Conservation (phyloP, 2,797 vertebrate species). For the Antennarius maculatus region DNA sequence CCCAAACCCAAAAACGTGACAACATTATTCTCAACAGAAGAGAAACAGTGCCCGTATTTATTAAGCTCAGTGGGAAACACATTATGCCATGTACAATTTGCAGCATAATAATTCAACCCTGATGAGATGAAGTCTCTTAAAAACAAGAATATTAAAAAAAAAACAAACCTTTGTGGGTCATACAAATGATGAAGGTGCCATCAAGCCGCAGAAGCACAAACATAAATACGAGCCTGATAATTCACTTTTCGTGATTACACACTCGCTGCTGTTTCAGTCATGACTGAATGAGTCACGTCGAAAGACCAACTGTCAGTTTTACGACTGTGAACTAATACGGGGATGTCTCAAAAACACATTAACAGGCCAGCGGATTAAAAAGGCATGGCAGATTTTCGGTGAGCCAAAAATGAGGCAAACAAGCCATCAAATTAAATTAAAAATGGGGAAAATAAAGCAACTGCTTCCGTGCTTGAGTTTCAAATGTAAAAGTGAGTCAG, state of each 20-base stretch:
- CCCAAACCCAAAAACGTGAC: constrained; percentile 17
- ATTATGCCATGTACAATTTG: constrained; percentile 36
- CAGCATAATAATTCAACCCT: constrained; percentile 28
- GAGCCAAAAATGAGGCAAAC: neutral
- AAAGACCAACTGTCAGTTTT: constrained; percentile 13
- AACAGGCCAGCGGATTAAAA: constrained; percentile 5
- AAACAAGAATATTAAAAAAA: constrained; percentile 13
- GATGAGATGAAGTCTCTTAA: constrained; percentile 30
- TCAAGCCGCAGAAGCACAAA: neutral
- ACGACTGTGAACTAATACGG: constrained; percentile 14
- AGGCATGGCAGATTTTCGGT: neutral
- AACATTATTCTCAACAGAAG: constrained; percentile 17
- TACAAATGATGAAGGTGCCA: neutral
- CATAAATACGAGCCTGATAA: neutral
- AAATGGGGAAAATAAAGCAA: constrained; percentile 2
- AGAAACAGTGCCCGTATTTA: constrained; percentile 27
- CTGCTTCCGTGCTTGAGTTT: neutral
- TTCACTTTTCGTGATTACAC: constrained; percentile 9
- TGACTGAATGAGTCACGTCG: constrained; percentile 30
- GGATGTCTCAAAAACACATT: constrained; percentile 11
- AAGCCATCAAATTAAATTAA: neutral
- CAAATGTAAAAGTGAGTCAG: neutral
- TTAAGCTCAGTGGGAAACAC: constrained; percentile 35
- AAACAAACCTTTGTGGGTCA: constrained; percentile 8
- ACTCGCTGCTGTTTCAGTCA: constrained; percentile 15